Conservation (phyloP, 1,140 invertebrate genomes). For the Drosophila sechellia region DNA sequence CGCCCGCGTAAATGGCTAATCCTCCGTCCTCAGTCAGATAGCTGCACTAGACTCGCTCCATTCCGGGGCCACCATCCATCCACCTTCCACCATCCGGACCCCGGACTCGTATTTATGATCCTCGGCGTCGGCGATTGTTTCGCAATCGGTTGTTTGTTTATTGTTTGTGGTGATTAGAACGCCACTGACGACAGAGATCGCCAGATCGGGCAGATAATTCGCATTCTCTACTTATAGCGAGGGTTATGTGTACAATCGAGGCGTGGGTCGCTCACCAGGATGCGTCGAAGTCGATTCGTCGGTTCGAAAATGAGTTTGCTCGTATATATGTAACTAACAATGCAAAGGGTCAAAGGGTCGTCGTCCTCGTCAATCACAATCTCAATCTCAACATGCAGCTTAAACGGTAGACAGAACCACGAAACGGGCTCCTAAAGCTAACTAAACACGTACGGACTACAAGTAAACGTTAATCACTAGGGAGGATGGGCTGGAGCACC, state of each 20-base stretch:
- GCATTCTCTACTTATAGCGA: slow-evolving; percentile 51
- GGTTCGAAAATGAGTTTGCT: slow-evolving; percentile 36
- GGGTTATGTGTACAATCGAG: slow-evolving; percentile 61
- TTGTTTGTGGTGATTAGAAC: slow-evolving; percentile 65
- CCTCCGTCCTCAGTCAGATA: slow-evolving; percentile 67
- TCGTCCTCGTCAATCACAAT: slow-evolving; percentile 24
- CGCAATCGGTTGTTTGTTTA: slow-evolving; percentile 42
- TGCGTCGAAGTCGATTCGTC: slow-evolving; percentile 50
- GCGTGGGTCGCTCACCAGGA: slow-evolving; percentile 66
- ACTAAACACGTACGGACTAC: slow-evolving; percentile 74
- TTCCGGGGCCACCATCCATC: slow-evolving; percentile 11
- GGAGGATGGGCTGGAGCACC: slow-evolving; percentile 18
- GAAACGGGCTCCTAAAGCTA: slow-evolving; percentile 70
- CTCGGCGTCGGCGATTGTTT: slow-evolving; percentile 24
- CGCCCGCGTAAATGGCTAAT: slow-evolving; percentile 51
- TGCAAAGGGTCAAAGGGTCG: slow-evolving; percentile 35
- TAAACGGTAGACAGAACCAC: slow-evolving; percentile 73
- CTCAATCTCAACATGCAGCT: slow-evolving; percentile 74
- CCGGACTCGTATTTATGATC: slow-evolving; percentile 11
- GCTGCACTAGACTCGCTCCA: slow-evolving; percentile 28
- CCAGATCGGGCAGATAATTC: slow-evolving; percentile 57
- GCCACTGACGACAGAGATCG: slow-evolving; percentile 69
- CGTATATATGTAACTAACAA: slow-evolving; percentile 67
- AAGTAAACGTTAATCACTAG: slow-evolving; percentile 74
- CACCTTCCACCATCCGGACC: slow-evolving; percentile 3